These are phyloP conservation scores for Protophormia terraenovae DNA, from an alignment of 2,888 invertebrate species.

Conservation along the genomic window DNA sequence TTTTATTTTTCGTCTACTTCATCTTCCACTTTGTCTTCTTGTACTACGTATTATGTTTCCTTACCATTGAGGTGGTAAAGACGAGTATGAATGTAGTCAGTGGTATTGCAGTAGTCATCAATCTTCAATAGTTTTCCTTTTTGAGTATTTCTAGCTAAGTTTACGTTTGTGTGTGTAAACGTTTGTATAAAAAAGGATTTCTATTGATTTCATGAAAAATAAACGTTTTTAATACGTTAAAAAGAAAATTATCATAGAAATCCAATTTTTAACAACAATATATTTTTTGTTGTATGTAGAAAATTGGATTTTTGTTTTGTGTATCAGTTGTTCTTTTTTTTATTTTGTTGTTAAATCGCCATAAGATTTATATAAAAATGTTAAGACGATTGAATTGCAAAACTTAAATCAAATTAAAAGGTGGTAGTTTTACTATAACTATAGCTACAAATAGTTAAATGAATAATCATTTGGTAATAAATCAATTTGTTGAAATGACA, in stretches of 20 bases:
- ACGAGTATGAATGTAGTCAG: constrained; percentile 35
- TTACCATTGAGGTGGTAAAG: constrained; percentile 23
- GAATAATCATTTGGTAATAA: constrained; percentile 28
- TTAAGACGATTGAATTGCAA: constrained; percentile 36
- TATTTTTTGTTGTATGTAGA: neutral
- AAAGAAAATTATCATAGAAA: constrained; percentile 61
- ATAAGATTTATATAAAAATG: constrained; percentile 39
- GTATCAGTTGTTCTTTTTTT: too few relatives aligned
- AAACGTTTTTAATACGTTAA: constrained; percentile 42
- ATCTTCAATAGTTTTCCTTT: constrained; percentile 64
- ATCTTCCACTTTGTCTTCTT: neutral
- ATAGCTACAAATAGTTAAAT: neutral
- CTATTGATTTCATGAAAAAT: constrained; percentile 48
- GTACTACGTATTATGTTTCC: neutral
- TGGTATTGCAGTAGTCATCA: constrained; percentile 65
- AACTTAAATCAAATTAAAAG: constrained; percentile 15
- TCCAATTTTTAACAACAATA: constrained; percentile 42
- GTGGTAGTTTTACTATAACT: neutral
- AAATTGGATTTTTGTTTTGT: constrained; percentile 22
- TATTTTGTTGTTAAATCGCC: constrained; percentile 33
- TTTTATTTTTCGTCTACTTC: constrained; percentile 4
- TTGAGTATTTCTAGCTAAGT: constrained; percentile 7
- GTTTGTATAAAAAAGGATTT: constrained; percentile 15
- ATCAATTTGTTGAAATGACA: constrained; percentile 17
- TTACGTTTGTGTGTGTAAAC: neutral